Evolutionary conservation across 2,888 invertebrate species (phyloP), one percentile per base, ranked within the genome.

Genomic region (Dolomedes plantarius): DNA sequence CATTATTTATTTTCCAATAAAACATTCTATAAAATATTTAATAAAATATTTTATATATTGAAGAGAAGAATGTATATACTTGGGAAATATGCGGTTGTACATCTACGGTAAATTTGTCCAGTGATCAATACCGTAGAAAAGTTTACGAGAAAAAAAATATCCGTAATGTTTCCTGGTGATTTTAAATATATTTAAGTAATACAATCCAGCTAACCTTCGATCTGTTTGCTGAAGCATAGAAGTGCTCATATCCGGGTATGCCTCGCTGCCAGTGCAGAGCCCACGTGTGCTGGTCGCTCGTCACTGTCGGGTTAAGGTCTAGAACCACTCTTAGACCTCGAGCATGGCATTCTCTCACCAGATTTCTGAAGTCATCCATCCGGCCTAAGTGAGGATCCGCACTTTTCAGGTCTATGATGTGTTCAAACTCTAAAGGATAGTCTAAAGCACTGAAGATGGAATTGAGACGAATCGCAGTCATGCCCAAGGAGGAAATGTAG

Each of bases 371-470:
- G 91, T 96, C 95, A 71, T 93, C 93, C 31, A 94, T 90, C 7
- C 93, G 93, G 1, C 97, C 97, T 80, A 97, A 91, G 82, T 93
- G 93, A 23, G 93, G 92, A 88, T 95, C 94, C 46, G 97, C 94
- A 41, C 93, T 92, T 7, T 93, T 92, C 69, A 95, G 91, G 67
- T 94, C 94, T 5, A 94, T 93, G 6, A 94, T 92, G 90, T 95
- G 94, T 89, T 94, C 93, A 90, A 94, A 96, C 89, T 95, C 93
- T 89, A 96, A 95, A 0, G 96, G 96, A 90, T 95, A 95, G 87
- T 94, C 92, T 19, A 92, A 90, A 0, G 95, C 93, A 83, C 94
- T 92, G 91, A 95, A 97, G 89, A 97, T 95, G 0, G 96, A 96
- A 91, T 96, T 97, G 0, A 97, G 91, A 86, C 96, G 94, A 6